Base-by-base conservation (phyloP, 2,113 vertebrate species). In the Bagarius yarrelli region DNA sequence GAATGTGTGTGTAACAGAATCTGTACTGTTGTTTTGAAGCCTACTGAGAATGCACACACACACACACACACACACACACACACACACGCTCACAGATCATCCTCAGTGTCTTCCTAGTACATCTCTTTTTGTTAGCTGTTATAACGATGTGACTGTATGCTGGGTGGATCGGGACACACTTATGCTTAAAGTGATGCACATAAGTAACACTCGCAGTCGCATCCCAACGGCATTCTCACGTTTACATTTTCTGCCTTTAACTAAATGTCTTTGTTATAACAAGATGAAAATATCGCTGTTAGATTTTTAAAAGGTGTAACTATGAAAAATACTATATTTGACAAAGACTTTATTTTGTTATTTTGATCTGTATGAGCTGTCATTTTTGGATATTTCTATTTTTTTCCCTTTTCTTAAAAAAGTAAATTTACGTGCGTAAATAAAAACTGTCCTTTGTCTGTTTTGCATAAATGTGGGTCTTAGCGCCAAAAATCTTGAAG, bases 201-300 rank as follows among this genome's bases (percentile, higher is more conserved):
- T 36, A 40, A 40, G 30, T 11, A 15, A 64, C 18, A n/a, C 36
- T 27, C 27, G 18, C 32, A 12, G 63, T 2, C 3, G 11, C 36
- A 23, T 67, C 34, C 34, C 11, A 19, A 67, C 19, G 13, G 4
- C 18, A 14, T 70, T 2, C 23, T 27, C 67, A 27, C 15, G 0
- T 27, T 52, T n/a, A 25, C 44, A 71, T 71, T 52, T 50, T 8
- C 44, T 50, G 40, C 14, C 67, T 40, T 81, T 82, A 85, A 59
- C 76, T 53, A 8, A 23, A 23, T 21, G 2, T 2, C 19, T 72
- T 78, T 82, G 0, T 30, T 16, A 12, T 32, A 47, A 34, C 1
- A 1, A 66, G 30, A 78, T 52, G 18, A 14, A 55, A 23, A 55
- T 52, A 27, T 55, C 4, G 5, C 63, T 56, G 64, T 4, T 66